Conservation (phyloP, 2,888 invertebrate species). For the Falcaria lacertinaria region DNA sequence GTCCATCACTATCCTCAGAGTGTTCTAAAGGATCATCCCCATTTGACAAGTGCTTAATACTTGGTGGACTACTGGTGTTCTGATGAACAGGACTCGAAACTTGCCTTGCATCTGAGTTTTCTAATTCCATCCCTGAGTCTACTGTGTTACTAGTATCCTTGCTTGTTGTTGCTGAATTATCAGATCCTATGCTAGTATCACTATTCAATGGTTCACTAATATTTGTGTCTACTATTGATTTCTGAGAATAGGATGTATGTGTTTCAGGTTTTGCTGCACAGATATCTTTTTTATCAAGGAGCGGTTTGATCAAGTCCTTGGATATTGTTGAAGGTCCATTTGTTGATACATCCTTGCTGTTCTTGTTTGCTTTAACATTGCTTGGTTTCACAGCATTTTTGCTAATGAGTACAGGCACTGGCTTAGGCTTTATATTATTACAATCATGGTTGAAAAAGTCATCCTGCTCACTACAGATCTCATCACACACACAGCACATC, state of each 20-base stretch:
- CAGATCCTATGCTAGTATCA: constrained; percentile 51
- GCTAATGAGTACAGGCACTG: constrained; percentile 71
- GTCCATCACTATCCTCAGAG: constrained; percentile 59
- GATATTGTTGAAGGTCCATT: constrained; percentile 48
- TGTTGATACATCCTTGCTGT: constrained; percentile 38
- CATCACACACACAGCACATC: constrained; percentile 90
- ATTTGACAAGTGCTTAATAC: constrained; percentile 39
- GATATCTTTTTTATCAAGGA: constrained; percentile 49
- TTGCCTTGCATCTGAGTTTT: constrained; percentile 40
- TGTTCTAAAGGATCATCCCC: constrained; percentile 58
- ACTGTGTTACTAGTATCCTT: constrained; percentile 49
- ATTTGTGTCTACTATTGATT: constrained; percentile 29
- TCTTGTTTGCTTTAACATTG: constrained; percentile 49
- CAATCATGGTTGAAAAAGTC: constrained; percentile 88
- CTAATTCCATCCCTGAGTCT: constrained; percentile 50
- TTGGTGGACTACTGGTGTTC: constrained; percentile 29
- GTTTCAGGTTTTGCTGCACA: constrained; percentile 45
- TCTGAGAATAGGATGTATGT: constrained; percentile 36
- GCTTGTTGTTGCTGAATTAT: constrained; percentile 36
- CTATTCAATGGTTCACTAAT: constrained; percentile 42
- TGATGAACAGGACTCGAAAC: constrained; percentile 34
- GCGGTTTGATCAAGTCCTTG: constrained; percentile 40
- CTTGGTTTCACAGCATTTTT: constrained; percentile 61
- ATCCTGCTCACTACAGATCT: constrained; percentile 87
- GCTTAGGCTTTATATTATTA: constrained; percentile 70